Evolutionary conservation across 2,888 invertebrate genomes (phyloP), one percentile per base, ranked within the genome.

Genomic region (Antheraea yamamai): DNA sequence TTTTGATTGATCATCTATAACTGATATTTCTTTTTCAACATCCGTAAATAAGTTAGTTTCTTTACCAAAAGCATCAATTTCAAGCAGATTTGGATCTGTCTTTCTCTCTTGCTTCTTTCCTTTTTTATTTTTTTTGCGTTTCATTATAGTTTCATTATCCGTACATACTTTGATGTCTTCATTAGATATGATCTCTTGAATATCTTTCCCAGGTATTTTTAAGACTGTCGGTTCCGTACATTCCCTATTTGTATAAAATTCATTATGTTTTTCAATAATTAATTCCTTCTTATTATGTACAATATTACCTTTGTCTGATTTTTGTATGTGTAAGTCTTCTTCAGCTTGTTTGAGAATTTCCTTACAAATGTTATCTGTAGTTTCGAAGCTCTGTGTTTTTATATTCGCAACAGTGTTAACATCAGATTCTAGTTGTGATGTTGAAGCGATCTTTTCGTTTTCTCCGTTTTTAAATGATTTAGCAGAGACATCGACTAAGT

Each of bases 71-170:
- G 39, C 23, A 74, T 77, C 81, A 61, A 76, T 79, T 82, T 82
- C 80, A 78, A 78, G 79, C 39, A 82, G 76, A 75, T 80, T 68
- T 73, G 80, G 74, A 75, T 84, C 83, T 55, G 79, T 64, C n/a
- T 80, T 75, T 71, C 83, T 84, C 73, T 86, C 85, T 30, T 79
- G 79, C 77, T 88, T 89, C 78, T 88, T 89, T 70, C 79, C 82
- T 81, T 89, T 91, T 75, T 87, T 91, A 75, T 85, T 86, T 78
- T 89, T 91, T 79, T 87, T 88, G 78, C 76, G 81, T 80, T 87
- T 91, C 51, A 77, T 58, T 64, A 74, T 70, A 23, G 10, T 12
- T 30, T 82, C 81, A 51, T 76, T 75, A 7, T 75, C 30, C 30
- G 4, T 47, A 26, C 20, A 20, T 16, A 39, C 4, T n/a, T 75